A percentile compares a stretch with the other conserved stretches of the same genome.
phyloP scores from a whole-genome alignment of 2,113 vertebrate genomes.

The Rhombomys opimus region DNA sequence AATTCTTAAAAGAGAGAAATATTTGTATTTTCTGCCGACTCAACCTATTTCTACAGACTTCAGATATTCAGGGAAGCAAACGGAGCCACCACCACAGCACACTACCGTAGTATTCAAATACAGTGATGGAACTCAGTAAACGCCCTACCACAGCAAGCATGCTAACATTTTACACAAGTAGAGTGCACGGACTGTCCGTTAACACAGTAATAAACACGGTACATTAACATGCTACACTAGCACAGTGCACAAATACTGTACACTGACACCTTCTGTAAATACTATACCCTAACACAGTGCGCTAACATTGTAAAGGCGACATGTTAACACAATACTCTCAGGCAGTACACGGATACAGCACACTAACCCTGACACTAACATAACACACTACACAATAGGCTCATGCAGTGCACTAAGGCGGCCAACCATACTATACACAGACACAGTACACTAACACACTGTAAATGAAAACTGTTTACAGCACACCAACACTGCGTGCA shows the following conservation, averaged over 20 bases:
- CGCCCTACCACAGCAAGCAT: neutral
- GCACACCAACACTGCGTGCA: neutral
- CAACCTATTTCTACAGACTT: neutral
- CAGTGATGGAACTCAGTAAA: neutral
- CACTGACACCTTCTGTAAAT: neutral
- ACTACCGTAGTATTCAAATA: neutral
- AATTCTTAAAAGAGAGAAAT: slow-evolving; percentile 5
- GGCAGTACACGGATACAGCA: neutral
- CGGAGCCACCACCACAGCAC: neutral
- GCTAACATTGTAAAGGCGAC: too few species aligned
- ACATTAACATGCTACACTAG: neutral
- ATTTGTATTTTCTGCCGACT: slow-evolving; percentile 1
- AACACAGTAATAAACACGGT: neutral
- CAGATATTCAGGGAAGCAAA: neutral
- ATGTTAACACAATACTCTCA: neutral
- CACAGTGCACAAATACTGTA: neutral
- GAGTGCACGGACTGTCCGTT: neutral
- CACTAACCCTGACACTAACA: neutral
- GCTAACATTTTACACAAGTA: neutral
- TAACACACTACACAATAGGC: neutral
- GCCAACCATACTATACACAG: too few species aligned
- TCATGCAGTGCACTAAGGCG: too few species aligned
- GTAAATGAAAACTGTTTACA: too few species aligned
- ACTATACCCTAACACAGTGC: too few species aligned
- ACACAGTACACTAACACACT: too few species aligned